Evolutionary conservation across 2,888 invertebrate species (phyloP), one percentile per base, ranked within the genome.

Genomic region (Thymelicus lineola): DNA sequence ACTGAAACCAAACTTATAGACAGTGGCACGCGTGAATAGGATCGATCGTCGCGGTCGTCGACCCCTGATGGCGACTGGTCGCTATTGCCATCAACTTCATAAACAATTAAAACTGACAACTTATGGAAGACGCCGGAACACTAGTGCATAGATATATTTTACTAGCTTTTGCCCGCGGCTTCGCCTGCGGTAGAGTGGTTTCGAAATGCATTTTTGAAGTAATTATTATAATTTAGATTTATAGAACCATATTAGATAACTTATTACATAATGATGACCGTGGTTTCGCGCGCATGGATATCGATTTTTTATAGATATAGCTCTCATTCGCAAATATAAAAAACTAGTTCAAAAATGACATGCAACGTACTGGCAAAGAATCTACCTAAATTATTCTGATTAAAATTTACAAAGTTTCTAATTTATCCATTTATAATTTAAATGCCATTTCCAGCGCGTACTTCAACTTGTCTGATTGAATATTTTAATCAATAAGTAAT

Each of bases 41-140:
- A 88, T 89, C 89, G 86, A 88, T 89, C 84, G 78, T 79, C 74
- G 68, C 72, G 75, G 81, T 82, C 83, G 75, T 73, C 75, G 82
- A 80, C 79, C 83, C 73, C 75, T 74, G 42, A 73, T 77, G 74
- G 74, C 67, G 36, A 58, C 77, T 81, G 81, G 79, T 76, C 50
- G 63, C 69, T 63, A 68, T 71, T 66, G 67, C 67, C 45, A 46
- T 57, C 14, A 35, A n/a, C 42, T 46, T 50, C 42, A 45, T 57
- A 67, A 55, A 66, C 69, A 74, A 73, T 69, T 72, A 69, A 62
- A 66, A 28, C 28, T 38, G 48, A 28, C 65, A 59, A 10, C 53
- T 1, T 6, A 7, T 50, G 17, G 17, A 20, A n/a, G 7, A 10
- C 5, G 3, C 7, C 7, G 17, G 20, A 53, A 53, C 0, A 53